Base-by-base conservation (phyloP, 2,113 vertebrate genomes). In the Ailurus styani region DNA sequence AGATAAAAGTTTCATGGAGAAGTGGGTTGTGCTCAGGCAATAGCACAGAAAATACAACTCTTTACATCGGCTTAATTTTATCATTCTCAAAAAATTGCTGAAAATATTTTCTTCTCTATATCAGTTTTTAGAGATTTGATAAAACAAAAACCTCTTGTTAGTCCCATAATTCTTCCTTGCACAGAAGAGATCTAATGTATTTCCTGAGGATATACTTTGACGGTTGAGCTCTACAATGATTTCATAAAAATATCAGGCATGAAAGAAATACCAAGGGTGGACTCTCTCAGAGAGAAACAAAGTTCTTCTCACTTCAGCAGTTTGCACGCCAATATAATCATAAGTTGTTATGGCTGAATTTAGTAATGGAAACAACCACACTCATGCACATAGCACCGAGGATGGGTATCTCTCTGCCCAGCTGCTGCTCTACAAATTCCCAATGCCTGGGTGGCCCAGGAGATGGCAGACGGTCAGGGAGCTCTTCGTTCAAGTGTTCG, bases 1-100 rank as follows among this genome's bases (percentile, higher is more conserved):
- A 79, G 81, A 93, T 79, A 79, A 93, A 97, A 89, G 34, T 96
- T 89, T 72, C n/a, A 7, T 27, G 27, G 66, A 92, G n/a, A 97
- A 83, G 25, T 64, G 70, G 57, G 52, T 20, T 95, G 29, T 90
- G 79, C 12, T 89, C 66, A 64, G 18, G 17, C 40, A 73, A 42
- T 20, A 93, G 50, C 42, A 75, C 68, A 88, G 50, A 97, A 96
- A 95, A 91, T n/a, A 60, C 31, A 66, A 40, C 70, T 68, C 31
- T 55, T 97, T 75, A 54, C 82, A 91, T 55, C 21, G 5, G 66
- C 55, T 96, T 96, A 66, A 90, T 90, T 81, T 93, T 68, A 88
- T 45, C n/a, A 50, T 93, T 95, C 93, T 66, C 55, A 73, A 93
- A 77, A 95, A 52, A 42, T 23, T 27, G 5, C 91, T 54, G 68